These are phyloP conservation scores for Zophobas morio DNA, from an alignment of 1,140 invertebrate genomes.

Conservation along the genomic window DNA sequence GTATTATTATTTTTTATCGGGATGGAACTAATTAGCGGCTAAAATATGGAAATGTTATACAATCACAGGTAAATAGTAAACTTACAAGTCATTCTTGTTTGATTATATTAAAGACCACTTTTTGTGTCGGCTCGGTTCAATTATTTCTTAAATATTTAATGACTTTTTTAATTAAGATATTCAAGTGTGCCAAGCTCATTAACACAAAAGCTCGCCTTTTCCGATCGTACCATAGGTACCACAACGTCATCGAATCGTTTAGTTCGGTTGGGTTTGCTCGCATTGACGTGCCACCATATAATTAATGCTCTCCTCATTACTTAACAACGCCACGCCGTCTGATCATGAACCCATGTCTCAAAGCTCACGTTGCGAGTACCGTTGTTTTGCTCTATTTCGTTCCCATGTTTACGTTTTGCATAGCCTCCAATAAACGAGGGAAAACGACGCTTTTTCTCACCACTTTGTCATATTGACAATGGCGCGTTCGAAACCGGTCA, in stretches of 20 bases:
- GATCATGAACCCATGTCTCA: slow-evolving; percentile 1
- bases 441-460: slow-evolving; percentile 1
- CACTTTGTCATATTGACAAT: slow-evolving; percentile 24
- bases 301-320: slow-evolving; percentile 24
- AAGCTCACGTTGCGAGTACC: slow-evolving; percentile 1
- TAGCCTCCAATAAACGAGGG: neutral
- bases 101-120: slow-evolving; percentile 39
- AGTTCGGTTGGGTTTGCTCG: neutral
- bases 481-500: slow-evolving; percentile 18
- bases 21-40: slow-evolving; percentile 25
- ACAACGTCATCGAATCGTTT: neutral
- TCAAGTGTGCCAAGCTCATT: slow-evolving; percentile 34
- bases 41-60: slow-evolving; percentile 39
- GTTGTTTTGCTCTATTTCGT: slow-evolving; percentile 13
- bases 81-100: slow-evolving; percentile 37
- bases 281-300: slow-evolving; percentile 14
- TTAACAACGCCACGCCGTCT: slow-evolving; percentile 37
- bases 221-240: neutral
- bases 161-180: slow-evolving; percentile 43
- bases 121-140: slow-evolving; percentile 25
- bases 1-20: neutral
- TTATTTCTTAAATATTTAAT: slow-evolving; percentile 43
- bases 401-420: slow-evolving; percentile 19
- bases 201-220: slow-evolving; percentile 34
- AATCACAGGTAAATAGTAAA: slow-evolving; percentile 35